Evolutionary conservation across 1,140 invertebrate genomes (phyloP).

Genomic region (Drosophila takahashii): DNA sequence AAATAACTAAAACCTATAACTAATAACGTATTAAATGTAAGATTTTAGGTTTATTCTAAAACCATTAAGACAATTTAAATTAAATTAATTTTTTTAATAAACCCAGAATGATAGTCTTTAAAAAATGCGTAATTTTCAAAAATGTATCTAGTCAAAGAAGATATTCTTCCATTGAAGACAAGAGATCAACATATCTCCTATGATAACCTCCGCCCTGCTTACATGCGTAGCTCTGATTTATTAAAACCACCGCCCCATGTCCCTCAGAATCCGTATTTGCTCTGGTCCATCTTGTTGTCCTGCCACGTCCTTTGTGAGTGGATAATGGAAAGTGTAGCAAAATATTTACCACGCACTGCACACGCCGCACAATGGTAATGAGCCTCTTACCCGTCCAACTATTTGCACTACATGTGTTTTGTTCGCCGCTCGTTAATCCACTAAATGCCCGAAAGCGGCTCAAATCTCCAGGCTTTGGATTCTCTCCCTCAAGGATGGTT

Average conservation of each 20-base stretch:
- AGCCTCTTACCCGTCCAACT: conserved; percentile 62
- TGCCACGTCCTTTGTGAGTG: conserved; percentile 9
- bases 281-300: conserved; percentile 13
- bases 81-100: no score
- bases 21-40: no score
- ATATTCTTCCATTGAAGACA: neutral
- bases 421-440: conserved; percentile 74
- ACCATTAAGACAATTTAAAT: no score
- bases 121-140: no score
- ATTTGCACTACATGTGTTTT: conserved; percentile 58
- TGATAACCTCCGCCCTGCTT: neutral
- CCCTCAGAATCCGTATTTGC: neutral
- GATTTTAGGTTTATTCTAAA: no score
- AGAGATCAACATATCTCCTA: neutral
- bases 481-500: conserved; percentile 39
- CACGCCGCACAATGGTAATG: conserved; percentile 80
- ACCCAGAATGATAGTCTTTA: no score
- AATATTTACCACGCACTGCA: conserved; percentile 82
- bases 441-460: conserved; percentile 79
- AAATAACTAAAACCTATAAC: no score
- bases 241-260: conserved; percentile 2
- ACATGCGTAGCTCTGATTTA: neutral
- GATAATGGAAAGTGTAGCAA: conserved; percentile 78
- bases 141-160: neutral
- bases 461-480: conserved; percentile 32